Evolutionary conservation across 2,113 vertebrate genomes (phyloP).

Genomic region (Ranitomeya variabilis): DNA sequence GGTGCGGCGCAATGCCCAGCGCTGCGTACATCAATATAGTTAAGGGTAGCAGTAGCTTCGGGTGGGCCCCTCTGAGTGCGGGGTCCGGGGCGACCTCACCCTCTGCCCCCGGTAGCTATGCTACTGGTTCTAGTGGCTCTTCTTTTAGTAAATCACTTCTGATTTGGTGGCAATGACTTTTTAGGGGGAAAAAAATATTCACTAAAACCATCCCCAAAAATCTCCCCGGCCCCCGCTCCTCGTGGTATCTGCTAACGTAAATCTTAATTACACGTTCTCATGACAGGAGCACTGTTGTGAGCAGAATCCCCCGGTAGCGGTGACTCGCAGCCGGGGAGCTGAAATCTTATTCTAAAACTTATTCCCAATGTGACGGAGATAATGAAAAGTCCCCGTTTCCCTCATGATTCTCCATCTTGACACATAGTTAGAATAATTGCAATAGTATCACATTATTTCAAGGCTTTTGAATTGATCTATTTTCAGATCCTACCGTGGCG

Average conservation of each 20-base stretch:
- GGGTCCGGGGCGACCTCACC: too few relatives aligned
- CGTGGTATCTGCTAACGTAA: background rate
- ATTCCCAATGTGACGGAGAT: slow-evolving; percentile 39
- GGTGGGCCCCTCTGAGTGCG: too few relatives aligned
- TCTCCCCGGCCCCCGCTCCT: background rate
- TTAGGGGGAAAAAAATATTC: background rate
- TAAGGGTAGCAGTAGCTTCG: too few relatives aligned
- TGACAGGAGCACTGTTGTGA: background rate
- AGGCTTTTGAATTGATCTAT: slow-evolving; percentile 42
- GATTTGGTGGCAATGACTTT: too few relatives aligned
- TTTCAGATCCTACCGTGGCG: slow-evolving; percentile 29
- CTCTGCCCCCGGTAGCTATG: too few relatives aligned
- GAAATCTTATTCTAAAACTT: background rate
- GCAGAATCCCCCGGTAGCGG: background rate
- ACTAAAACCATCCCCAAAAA: background rate
- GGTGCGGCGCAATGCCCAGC: too few relatives aligned
- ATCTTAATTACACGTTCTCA: background rate
- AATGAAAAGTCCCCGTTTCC: slow-evolving; percentile 23
- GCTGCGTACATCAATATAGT: too few relatives aligned
- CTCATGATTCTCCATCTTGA: slow-evolving; percentile 28
- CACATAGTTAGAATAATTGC: slow-evolving; percentile 42
- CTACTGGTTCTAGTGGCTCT: too few relatives aligned
- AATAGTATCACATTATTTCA: slow-evolving; percentile 31
- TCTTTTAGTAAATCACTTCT: too few relatives aligned
- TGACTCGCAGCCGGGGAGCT: background rate